Percentiles rank a stretch among this genome's conserved stretches.
phyloP scores from a whole-genome alignment of 37 sponge, comb jelly and placozoan genomes.

The Tethya wilhelma region DNA sequence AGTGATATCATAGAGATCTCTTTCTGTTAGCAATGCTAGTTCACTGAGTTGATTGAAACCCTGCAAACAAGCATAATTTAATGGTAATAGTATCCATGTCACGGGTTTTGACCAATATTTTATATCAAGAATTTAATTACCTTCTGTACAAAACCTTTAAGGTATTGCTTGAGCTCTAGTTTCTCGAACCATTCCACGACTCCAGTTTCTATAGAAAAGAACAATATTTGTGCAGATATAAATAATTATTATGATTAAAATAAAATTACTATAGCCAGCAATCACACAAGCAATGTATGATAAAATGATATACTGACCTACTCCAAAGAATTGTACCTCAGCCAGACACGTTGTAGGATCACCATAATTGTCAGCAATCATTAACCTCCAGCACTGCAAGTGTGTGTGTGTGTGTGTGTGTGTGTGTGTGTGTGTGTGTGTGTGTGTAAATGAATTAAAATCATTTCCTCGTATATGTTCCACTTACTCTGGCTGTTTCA shows the following conservation, averaged over 20 bases:
- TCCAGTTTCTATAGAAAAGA: slow-evolving; percentile 43
- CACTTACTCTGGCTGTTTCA: slow-evolving; percentile 59
- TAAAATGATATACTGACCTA: slow-evolving; percentile 68
- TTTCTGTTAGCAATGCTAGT: slow-evolving; percentile 36
- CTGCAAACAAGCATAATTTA: slow-evolving; percentile 4
- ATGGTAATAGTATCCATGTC: background rate
- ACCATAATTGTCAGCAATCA: slow-evolving; percentile 80
- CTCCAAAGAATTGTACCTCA: slow-evolving; percentile 84
- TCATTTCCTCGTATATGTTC: too few relatives aligned
- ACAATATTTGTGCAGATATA: background rate
- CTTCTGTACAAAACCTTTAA: slow-evolving; percentile 60
- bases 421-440: too few relatives aligned
- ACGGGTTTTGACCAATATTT: too few relatives aligned
- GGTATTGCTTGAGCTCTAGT: slow-evolving; percentile 49
- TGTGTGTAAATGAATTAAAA: too few relatives aligned
- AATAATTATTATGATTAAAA: background rate
- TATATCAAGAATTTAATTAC: slow-evolving; percentile 18
- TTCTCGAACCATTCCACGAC: slow-evolving; percentile 68
- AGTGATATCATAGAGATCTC: slow-evolving; percentile 34
- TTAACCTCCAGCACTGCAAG: slow-evolving; percentile 68
- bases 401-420: background rate
- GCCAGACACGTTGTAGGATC: slow-evolving; percentile 49
- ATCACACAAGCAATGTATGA: background rate
- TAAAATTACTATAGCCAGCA: background rate
- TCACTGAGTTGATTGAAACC: slow-evolving; percentile 87